Evolutionary conservation across 2,113 vertebrate genomes (phyloP), one percentile per base, ranked within the genome.

Genomic region (Nycticryphes semicollaris): DNA sequence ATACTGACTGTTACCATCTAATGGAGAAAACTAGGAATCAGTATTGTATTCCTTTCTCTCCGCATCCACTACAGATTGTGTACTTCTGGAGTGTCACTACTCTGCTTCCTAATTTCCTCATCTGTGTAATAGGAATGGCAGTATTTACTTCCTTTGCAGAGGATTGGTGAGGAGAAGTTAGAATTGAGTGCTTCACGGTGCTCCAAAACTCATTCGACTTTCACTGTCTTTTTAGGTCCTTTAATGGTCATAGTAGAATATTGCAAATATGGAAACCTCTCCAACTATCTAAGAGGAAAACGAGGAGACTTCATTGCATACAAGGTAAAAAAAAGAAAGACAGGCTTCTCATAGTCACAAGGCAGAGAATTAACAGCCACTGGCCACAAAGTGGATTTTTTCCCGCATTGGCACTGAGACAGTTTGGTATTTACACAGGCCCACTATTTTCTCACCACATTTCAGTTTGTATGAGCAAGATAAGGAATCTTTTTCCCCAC

Each of bases 211-310:
- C 79, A 89, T 83, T 84, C 68, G 62, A 63, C 67, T 94, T 91
- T 78, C 67, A 37, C 60, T 92, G 48, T 85, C 79, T 87, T 87
- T 93, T 84, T 74, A 99, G 99, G 99, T 80, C 99, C 98, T 43
- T 89, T 99, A 95, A 99, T 99, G 99, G 98, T 99, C 95, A 99
- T 99, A 41, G 99, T 99, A 70, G 99, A 99, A 96, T 99, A 98
- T 56, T 99, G 99, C 98, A 99, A 99, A 95, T 99, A 99, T 30
- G 99, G 99, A 90, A 99, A 99, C 87, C 96, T 99, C 93, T 99
- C 99, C 75, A 99, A 99, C 97, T 99, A 99, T 39, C 95, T 99
- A 48, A 97, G 99, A 89, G 97, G 98, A 63, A 99, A 98, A 95
- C 98, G 99, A 87, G 98, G 98, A 6, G 98, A 99, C 93, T 99